Base-by-base conservation (phyloP, 1,140 invertebrate species). In the Drosophila melanogaster region DNA sequence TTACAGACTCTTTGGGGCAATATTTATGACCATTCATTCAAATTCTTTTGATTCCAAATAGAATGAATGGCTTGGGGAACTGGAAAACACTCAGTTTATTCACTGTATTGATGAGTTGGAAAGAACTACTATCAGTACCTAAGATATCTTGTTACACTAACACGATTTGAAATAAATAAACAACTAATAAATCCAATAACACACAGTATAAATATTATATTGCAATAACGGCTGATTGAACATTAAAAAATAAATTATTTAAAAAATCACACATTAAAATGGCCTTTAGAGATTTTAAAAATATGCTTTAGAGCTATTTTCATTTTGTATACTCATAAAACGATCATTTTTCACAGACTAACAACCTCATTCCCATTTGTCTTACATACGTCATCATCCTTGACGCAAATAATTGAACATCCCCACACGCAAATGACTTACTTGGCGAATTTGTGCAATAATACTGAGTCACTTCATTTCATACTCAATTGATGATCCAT, bases 401-500 rank as follows among this genome's bases (percentile, higher is more conserved):
- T 65, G 75, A 72, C 75, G 59, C 61, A 56, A 66, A 22, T 72
- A 60, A 60, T 78, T 67, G 43, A 60, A 38, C 53, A 57, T 57
- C 35, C 67, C 35, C 67, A 60, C n/a, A 35, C 22, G 35, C 30
- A 35, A 43, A 37, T 37, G 22, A 26, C 4, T 15, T 66, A n/a
- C 15, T 15, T 50, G 6, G 6, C 41, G 17, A 43, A 50, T 37
- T 67, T 38, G n/a, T 67, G 6, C 19, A 22, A 46, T 46, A 38
- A 26, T 33, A 24, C 12, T 75, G 80, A 79, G 24, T 84, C 77
- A 85, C 56, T 14, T 37, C 35, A 60, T 35, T 38, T 14, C n/a
- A 40, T 70, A 60, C 19, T 38, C 17, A 24, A 40, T 70, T 14
- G 24, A 50, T 59, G 75, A 59, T 65, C 41, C 40, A 54, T 78